A percentile compares a stretch with the other conserved stretches of the same genome.
Conservation (phyloP, 1,140 invertebrate species). For the Muscidifurax raptorellus region DNA sequence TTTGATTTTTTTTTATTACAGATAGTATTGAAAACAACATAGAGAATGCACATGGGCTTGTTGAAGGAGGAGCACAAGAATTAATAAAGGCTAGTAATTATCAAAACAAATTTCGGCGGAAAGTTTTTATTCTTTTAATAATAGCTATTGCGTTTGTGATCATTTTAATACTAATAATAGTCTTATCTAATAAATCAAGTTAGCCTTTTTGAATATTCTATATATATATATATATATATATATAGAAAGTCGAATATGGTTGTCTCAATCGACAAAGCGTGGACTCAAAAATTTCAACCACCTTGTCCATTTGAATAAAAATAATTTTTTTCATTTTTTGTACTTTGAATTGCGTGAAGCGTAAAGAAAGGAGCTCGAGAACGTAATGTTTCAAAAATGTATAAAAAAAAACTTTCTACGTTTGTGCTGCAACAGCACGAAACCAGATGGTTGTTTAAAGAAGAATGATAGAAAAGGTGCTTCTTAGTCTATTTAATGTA, state of each 20-base stretch:
- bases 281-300: background rate
- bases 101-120: slow-evolving; percentile 83
- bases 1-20: slow-evolving; percentile 71
- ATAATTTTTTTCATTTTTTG: slow-evolving; percentile 14
- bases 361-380: slow-evolving; percentile 6
- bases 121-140: slow-evolving; percentile 81
- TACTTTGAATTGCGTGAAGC: slow-evolving; percentile 21
- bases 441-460: slow-evolving; percentile 28
- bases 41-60: slow-evolving; percentile 84
- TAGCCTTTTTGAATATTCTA: slow-evolving; percentile 65
- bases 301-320: background rate
- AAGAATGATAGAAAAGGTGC: slow-evolving; percentile 40
- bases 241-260: slow-evolving; percentile 60
- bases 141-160: slow-evolving; percentile 81
- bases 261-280: slow-evolving; percentile 67
- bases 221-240: slow-evolving; percentile 46
- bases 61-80: slow-evolving; percentile 86
- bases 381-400: background rate
- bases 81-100: slow-evolving; percentile 87
- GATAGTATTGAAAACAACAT: slow-evolving; percentile 93
- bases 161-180: slow-evolving; percentile 75
- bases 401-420: slow-evolving; percentile 32
- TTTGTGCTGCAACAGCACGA: slow-evolving; percentile 41
- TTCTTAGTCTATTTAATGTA: slow-evolving; percentile 43
- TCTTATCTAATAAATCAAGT: slow-evolving; percentile 72